Percentiles rank a stretch among this genome's conserved stretches.
Conservation (phyloP, 1,140 invertebrate genomes). For the Gyrodactylus salaris region DNA sequence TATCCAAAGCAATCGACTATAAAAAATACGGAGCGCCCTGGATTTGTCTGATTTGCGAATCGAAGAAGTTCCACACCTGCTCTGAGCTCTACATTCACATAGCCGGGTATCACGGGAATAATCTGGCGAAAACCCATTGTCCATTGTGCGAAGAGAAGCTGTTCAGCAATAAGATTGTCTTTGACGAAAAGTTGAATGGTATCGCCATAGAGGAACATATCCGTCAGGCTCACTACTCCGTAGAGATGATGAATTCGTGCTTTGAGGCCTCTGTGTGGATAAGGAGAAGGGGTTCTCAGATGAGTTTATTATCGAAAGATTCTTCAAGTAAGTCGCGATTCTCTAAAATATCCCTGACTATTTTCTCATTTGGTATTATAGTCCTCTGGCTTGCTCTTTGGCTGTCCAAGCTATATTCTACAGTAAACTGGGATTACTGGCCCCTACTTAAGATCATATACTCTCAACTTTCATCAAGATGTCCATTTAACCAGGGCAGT, state of each 20-base stretch:
- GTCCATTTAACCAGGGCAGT: background rate
- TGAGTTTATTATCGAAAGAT: background rate
- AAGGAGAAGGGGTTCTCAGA: background rate
- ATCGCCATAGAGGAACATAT: background rate
- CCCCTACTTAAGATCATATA: too few relatives aligned
- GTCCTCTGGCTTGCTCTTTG: too few relatives aligned
- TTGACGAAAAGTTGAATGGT: background rate
- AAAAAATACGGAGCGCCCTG: background rate
- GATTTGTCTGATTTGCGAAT: background rate
- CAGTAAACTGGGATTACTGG: too few relatives aligned
- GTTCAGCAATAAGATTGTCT: background rate
- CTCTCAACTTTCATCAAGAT: background rate
- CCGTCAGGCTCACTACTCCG: background rate
- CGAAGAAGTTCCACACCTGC: background rate
- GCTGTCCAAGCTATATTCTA: too few relatives aligned
- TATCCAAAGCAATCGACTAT: too few relatives aligned
- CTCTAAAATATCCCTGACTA: too few relatives aligned
- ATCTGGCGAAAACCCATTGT: background rate
- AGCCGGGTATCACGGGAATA: background rate
- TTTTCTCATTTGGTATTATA: too few relatives aligned
- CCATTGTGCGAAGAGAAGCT: background rate
- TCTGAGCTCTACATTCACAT: background rate
- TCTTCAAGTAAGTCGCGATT: background rate
- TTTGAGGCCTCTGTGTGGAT: background rate
- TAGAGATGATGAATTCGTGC: background rate